Conservation (phyloP, 2,113 vertebrate genomes). For the Prochilodus magdalenae region DNA sequence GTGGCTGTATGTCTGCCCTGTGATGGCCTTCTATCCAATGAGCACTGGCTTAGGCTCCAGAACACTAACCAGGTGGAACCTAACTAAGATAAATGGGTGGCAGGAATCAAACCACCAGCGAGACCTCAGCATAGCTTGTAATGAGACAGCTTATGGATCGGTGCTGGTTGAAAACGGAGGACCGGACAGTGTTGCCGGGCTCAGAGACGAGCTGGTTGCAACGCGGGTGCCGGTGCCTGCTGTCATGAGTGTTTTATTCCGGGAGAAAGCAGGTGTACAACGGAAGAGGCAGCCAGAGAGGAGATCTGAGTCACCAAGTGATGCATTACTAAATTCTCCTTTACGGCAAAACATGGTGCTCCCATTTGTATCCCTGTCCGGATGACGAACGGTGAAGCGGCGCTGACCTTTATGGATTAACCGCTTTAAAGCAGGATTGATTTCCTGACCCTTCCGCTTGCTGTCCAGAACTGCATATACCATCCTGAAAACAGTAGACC, state of each 20-base stretch:
- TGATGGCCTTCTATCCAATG: no score
- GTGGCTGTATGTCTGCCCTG: no score
- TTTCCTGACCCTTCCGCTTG: background rate
- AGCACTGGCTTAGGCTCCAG: no score
- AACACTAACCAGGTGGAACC: constrained; percentile 8
- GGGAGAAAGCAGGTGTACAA: background rate
- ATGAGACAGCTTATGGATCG: constrained; percentile 9
- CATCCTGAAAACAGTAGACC: no score
- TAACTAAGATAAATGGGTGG: constrained; percentile 23
- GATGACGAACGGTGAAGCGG: background rate
- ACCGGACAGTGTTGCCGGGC: background rate
- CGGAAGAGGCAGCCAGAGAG: background rate
- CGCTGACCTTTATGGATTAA: background rate
- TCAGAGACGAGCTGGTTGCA: background rate
- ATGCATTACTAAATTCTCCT: background rate
- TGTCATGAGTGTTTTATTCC: background rate
- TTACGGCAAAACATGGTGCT: background rate
- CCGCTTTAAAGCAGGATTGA: background rate
- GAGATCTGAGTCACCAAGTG: background rate
- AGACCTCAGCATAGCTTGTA: background rate
- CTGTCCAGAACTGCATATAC: no score
- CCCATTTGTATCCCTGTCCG: background rate
- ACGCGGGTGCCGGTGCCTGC: background rate
- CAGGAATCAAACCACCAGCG: constrained; percentile 22
- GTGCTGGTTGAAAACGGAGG: constrained; percentile 14